Base-by-base conservation (phyloP, 2,888 invertebrate genomes). In the Paralinhomoeus sp. region DNA sequence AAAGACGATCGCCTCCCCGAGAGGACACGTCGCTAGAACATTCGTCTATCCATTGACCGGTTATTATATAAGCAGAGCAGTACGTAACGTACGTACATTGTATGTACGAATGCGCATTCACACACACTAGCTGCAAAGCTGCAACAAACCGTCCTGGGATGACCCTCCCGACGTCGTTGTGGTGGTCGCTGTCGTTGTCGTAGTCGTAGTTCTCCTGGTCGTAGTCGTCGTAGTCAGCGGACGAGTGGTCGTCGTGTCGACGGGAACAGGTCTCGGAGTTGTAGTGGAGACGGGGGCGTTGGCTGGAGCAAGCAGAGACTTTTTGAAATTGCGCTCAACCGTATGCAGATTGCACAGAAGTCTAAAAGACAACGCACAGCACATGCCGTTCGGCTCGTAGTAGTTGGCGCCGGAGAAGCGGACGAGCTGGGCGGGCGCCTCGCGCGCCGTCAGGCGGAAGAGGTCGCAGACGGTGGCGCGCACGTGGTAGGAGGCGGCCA, bases 371-470 rank as follows among this genome's bases (percentile, higher is more conserved):
- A 21, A 2, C 39, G 33, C 20, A 3, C n/a, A 9, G 23, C 43
- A 43, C 3, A 17, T 2, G 7, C n/a, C 20, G 18, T 27, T 43
- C 15, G 20, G 23, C 21, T n/a, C 12, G 23, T 39, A 40, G 23
- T 35, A 40, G 31, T 44, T 17, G 36, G 18, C 40, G n/a, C 44
- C 44, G 23, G 21, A 24, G 18, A 40, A n/a, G 21, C 22, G 17
- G 23, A 42, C 20, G n/a, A 42, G n/a, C 20, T 24, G 22, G 18
- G 41, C 33, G 3, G 42, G 35, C 13, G 37, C n/a, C 23, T 20
- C 7, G 3, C 20, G 35, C 20, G 18, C 42, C 9, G 24, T 27
- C 21, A 17, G 5, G 20, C 7, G 17, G 20, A 40, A 40, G 17
- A 40, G 7, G 27, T 40, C 40, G 31, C 40, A 40, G 24, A 27